A percentile compares a stretch with the other conserved stretches of the same genome.
These are phyloP conservation scores for Blera fallax DNA, from an alignment of 2,888 invertebrate species.

Conservation along the genomic window DNA sequence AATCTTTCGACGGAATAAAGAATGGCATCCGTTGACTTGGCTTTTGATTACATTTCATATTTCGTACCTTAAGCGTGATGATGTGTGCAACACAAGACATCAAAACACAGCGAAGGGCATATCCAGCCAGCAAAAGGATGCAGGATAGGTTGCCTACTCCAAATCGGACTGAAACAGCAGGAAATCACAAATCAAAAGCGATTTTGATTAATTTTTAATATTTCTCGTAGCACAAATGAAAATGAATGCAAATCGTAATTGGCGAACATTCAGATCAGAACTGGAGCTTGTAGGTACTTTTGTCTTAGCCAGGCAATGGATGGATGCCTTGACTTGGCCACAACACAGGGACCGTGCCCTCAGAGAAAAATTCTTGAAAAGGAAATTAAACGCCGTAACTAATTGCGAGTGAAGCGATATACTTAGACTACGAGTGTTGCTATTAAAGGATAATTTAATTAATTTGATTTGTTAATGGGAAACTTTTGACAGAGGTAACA, in stretches of 20 bases:
- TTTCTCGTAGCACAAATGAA: conserved; percentile 56
- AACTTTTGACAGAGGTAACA: neutral
- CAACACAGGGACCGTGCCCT: neutral
- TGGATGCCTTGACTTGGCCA: neutral
- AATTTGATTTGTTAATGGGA: conserved; percentile 12
- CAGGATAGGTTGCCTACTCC: neutral
- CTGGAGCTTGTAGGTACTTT: conserved; percentile 6
- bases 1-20: conserved; percentile 30
- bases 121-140: neutral
- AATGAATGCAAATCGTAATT: conserved; percentile 59
- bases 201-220: conserved; percentile 80
- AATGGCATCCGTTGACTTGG: conserved; percentile 68
- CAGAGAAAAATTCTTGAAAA: conserved; percentile 19
- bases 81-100: conserved; percentile 53
- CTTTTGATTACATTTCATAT: conserved; percentile 67
- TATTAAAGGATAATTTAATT: conserved; percentile 31
- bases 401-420: conserved; percentile 35
- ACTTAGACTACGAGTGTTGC: neutral
- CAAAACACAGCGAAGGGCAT: conserved; percentile 43
- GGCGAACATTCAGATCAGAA: conserved; percentile 28
- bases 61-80: conserved; percentile 36
- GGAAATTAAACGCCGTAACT: conserved; percentile 66
- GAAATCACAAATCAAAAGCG: conserved; percentile 79
- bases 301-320: conserved; percentile 3
- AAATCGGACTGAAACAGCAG: conserved; percentile 75